Base-by-base conservation (phyloP, 2,888 invertebrate species). In the Drosophila engyochracea region DNA sequence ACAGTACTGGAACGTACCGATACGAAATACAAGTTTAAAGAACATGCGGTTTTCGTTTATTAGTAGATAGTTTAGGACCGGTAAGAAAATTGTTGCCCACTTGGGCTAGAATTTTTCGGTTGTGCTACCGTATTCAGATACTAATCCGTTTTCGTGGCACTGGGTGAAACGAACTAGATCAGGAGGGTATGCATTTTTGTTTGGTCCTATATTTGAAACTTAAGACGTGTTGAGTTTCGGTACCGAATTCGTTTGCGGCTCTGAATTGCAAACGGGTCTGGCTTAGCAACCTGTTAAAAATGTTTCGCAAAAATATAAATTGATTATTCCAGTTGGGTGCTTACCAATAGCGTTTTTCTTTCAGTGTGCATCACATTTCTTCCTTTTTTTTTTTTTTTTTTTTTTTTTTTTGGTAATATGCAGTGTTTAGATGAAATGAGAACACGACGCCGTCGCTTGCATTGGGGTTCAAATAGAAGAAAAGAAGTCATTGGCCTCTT, bases 401-500 rank as follows among this genome's bases (percentile, higher is more conserved):
- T 33, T 65, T 37, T 39, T 30, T 22, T 73, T 60, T 62, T 51
- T 44, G 35, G 52, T 69, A 65, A 71, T 52, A 71, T 76, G 52
- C 37, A 53, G 57, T 16, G 53, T 39, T 44, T 31, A 47, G 59
- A 68, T 73, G 76, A 64, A 79, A 61, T 77, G 78, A 44, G 62
- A 59, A 25, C 35, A 30, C 41, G 77, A 62, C 39, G 61, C 47
- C 55, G 51, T 16, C 35, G 22, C 31, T 33, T n/a, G 16, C 30
- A 51, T 30, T 19, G n/a, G 37, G 47, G 28, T 28, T 41, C 22
- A 35, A 58, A 41, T 58, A 61, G 61, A 19, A 28, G 22, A 37
- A 55, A 57, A 14, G 78, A 58, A 58, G 91, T 91, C 86, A 90
- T 76, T 87, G 91, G 83, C 91, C 86, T 87, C 69, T 78, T 78